Evolutionary conservation across 2,797 vertebrate genomes (phyloP).

Genomic region (Ibycter americanus): DNA sequence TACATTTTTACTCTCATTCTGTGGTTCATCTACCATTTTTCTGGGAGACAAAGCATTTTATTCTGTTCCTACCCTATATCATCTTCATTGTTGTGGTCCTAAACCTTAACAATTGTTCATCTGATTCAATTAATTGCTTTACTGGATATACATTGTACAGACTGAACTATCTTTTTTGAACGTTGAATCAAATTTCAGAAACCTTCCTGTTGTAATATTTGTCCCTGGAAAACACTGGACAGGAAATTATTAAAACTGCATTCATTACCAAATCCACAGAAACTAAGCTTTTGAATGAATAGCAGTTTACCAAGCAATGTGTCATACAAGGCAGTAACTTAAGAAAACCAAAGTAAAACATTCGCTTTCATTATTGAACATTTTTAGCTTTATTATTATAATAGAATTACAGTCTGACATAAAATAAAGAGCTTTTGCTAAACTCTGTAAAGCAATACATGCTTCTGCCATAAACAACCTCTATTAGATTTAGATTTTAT

Average conservation of each 20-base stretch:
- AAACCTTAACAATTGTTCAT: neutral
- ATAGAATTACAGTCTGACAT: conserved; percentile 84
- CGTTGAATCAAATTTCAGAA: neutral
- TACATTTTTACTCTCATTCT: neutral
- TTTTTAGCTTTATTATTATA: conserved; percentile 83
- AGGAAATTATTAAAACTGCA: conserved; percentile 24
- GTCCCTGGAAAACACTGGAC: neutral
- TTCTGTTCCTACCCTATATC: neutral
- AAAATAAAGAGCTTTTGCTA: conserved; percentile 85
- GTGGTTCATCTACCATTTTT: neutral
- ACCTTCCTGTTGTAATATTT: neutral
- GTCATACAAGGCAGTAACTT: conserved; percentile 38
- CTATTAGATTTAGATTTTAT: conserved; percentile 85
- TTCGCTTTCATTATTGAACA: conserved; percentile 77
- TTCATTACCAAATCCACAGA: conserved; percentile 2
- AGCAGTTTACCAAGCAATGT: conserved; percentile 15
- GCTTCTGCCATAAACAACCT: conserved; percentile 82
- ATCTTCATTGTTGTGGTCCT: neutral
- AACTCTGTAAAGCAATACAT: conserved; percentile 83
- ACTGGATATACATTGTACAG: neutral
- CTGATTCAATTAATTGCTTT: neutral
- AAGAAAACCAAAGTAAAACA: conserved; percentile 74
- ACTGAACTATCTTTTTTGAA: neutral
- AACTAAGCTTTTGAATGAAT: neutral
- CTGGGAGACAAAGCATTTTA: neutral